Evolutionary conservation across 2,113 vertebrate species (phyloP).

Genomic region (Zosterops borbonicus): DNA sequence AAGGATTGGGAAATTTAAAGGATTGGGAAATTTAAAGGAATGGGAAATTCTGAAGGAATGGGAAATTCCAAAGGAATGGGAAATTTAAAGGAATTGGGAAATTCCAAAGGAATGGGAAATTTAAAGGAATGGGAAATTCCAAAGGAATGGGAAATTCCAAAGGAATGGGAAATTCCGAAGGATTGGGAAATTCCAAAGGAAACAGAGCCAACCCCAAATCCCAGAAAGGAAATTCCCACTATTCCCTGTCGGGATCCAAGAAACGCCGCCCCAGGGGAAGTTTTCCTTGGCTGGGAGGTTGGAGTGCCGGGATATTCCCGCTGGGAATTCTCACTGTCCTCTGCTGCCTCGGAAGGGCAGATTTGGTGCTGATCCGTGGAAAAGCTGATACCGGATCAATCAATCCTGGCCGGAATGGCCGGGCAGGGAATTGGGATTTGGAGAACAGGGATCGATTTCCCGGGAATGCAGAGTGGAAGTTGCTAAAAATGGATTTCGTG

Average conservation of each 20-base stretch:
- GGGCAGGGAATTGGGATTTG: not conserved
- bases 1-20: no score
- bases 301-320: accelerated
- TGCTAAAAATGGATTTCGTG: not conserved
- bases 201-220: not conserved
- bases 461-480: accelerated
- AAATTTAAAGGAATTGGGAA: no score
- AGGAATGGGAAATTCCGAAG: not conserved
- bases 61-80: not conserved
- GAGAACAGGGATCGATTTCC: not conserved
- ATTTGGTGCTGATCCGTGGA: not conserved
- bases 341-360: not conserved
- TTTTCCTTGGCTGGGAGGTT: accelerated
- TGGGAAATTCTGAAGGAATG: accelerated
- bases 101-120: accelerated
- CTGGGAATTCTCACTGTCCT: not conserved
- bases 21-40: no score
- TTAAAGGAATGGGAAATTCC: not conserved
- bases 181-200: not conserved
- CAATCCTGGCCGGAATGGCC: not conserved
- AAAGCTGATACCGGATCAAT: not conserved
- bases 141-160: not conserved
- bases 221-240: not conserved
- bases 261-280: not conserved
- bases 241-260: accelerated